Base-by-base conservation (phyloP, 2,888 invertebrate species). In the Theretra japonica region DNA sequence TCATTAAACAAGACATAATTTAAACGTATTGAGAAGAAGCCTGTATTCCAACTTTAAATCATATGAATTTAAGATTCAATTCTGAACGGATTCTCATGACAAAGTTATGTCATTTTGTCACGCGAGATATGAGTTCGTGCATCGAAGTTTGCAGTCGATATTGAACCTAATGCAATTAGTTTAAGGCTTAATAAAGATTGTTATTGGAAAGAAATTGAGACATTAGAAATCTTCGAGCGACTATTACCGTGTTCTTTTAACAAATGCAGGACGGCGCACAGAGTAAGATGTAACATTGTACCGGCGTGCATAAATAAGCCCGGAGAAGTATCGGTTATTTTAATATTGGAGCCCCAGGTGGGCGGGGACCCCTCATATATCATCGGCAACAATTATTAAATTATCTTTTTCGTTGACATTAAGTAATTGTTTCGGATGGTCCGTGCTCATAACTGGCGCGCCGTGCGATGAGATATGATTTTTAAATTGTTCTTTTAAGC, bases 1-100 rank as follows among this genome's bases (percentile, higher is more conserved):
- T 94, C 94, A 94, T 94, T 94, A 94, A 94, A 93, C 92, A 93
- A 92, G 93, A 91, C 91, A 93, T 93, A 92, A 94, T 94, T 94
- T 94, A 93, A 91, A 89, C 86, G 86, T 83, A 82, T 77, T 75
- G 72, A 73, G 65, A 73, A 69, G 58, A 73, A 73, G 82, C 82
- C 78, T 81, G 82, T 73, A 91, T 84, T 88, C 83, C 78, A 78
- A 83, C 80, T 83, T 85, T 75, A 76, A 85, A 74, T 23, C 21
- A 11, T 59, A 76, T 76, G 71, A 70, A n/a, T 70, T 75, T 85
- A 88, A 77, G 85, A 76, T 80, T 80, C 77, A 82, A 80, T 83
- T 85, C 87, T 50, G 74, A 76, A 75, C 79, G 80, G 62, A 71
- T 70, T 57, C 48, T 68, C 72, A 71, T 21, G 70, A 72, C 73